Evolutionary conservation across 2,113 vertebrate genomes (phyloP).

Genomic region (Brachionichthys hirsutus): DNA sequence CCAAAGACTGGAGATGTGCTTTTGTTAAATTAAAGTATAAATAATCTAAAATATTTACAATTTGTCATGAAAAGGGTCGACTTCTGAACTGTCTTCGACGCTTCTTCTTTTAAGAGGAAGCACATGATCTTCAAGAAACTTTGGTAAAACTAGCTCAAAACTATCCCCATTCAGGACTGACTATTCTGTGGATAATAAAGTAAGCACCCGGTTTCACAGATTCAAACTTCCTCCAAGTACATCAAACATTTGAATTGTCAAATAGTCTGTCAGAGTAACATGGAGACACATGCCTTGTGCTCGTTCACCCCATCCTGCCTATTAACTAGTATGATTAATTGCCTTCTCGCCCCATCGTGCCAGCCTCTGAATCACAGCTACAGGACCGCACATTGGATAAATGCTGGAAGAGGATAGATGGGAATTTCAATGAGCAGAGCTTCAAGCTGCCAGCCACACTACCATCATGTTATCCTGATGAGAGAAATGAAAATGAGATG

Average conservation of each 20-base stretch:
- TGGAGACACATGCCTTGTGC: constrained; percentile 35
- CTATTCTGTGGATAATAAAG: no score
- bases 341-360: constrained; percentile 33
- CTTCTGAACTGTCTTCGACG: no score
- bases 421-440: constrained; percentile 47
- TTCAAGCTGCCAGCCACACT: constrained; percentile 5
- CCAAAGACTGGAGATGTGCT: no score
- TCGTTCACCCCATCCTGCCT: constrained; percentile 39
- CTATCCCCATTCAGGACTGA: no score
- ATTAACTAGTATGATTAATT: constrained; percentile 62
- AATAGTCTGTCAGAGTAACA: constrained; percentile 30
- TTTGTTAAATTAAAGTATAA: no score
- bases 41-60: no score
- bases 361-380: constrained; percentile 44
- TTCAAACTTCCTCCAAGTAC: constrained; percentile 12
- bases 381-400: constrained; percentile 35
- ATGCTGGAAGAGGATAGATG: constrained; percentile 35
- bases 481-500: constrained; percentile 4
- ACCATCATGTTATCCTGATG: constrained; percentile 10
- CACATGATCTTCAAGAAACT: no score
- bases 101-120: no score
- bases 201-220: neutral
- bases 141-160: no score
- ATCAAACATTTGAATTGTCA: constrained; percentile 24
- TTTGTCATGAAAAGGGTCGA: no score